Conservation (phyloP, 2,888 invertebrate genomes). For the Mechanitis mazaeus region DNA sequence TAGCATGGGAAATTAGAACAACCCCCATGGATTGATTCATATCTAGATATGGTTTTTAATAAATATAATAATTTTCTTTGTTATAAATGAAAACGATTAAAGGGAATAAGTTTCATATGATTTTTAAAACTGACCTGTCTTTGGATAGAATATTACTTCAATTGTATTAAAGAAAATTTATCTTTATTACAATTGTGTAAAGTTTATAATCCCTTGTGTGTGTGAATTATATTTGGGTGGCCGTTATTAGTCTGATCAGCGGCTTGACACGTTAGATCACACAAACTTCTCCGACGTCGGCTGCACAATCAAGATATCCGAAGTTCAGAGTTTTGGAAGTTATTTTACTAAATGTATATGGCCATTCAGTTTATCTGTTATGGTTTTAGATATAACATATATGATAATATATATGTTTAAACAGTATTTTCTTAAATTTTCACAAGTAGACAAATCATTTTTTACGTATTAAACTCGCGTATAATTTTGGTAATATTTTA, state of each 20-base stretch:
- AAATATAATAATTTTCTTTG: too few relatives aligned
- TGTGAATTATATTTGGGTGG: not conserved
- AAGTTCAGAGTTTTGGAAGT: conserved; percentile 21
- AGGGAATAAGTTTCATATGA: too few relatives aligned
- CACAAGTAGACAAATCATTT: too few relatives aligned
- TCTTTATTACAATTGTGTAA: not conserved
- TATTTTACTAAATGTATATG: not conserved
- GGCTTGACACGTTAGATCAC: conserved; percentile 56
- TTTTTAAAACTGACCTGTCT: conserved; percentile 16
- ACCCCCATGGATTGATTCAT: conserved; percentile 17
- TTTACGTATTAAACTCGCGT: too few relatives aligned
- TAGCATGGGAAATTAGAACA: conserved; percentile 66
- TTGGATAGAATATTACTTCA: conserved; percentile 26
- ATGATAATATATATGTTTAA: too few relatives aligned
- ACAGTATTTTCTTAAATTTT: too few relatives aligned
- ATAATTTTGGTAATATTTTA: too few relatives aligned
- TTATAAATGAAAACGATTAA: too few relatives aligned
- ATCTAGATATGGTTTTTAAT: conserved; percentile 27
- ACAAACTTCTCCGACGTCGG: conserved; percentile 58
- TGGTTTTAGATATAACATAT: too few relatives aligned
- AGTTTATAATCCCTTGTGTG: not conserved
- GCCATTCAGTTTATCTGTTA: not conserved
- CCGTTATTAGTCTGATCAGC: conserved; percentile 65
- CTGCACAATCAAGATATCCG: conserved; percentile 38
- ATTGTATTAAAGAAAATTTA: not conserved